Conservation (phyloP, 2,797 vertebrate genomes). For the Cryptoblepharus egeriae region DNA sequence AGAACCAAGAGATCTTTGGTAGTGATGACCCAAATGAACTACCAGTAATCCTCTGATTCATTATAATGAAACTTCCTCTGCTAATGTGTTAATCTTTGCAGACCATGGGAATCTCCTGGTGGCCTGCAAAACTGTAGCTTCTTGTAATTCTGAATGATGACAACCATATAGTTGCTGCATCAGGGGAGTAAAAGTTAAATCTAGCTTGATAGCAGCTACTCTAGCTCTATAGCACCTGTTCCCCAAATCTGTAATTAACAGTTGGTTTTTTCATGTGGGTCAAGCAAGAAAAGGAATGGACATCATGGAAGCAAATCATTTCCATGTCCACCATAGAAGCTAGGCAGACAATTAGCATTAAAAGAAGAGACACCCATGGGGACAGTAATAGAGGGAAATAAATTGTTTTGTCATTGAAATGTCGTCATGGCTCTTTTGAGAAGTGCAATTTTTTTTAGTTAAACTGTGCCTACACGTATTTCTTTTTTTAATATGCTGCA, state of each 20-base stretch:
- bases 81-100: not conserved
- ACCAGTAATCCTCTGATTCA: too few species aligned
- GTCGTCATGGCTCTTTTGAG: not conserved
- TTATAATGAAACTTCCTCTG: not conserved
- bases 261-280: too few species aligned
- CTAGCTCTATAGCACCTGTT: not conserved
- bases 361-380: not conserved
- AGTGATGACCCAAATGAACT: too few species aligned
- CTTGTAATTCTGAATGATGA: not conserved
- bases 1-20: too few species aligned
- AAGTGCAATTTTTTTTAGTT: slow-evolving; percentile 25
- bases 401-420: slow-evolving; percentile 31
- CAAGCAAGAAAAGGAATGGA: not conserved
- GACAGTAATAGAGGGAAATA: not conserved
- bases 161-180: not conserved
- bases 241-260: not conserved
- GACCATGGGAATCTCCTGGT: not conserved
- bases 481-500: slow-evolving; percentile 5
- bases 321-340: not conserved
- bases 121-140: not conserved
- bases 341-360: not conserved
- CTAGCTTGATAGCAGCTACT: not conserved
- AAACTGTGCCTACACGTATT: slow-evolving; percentile 39
- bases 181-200: not conserved
- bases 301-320: too few species aligned